Evolutionary conservation across 2,888 invertebrate species (phyloP), one percentile per base, ranked within the genome.

Genomic region (Marronus borbonicus): DNA sequence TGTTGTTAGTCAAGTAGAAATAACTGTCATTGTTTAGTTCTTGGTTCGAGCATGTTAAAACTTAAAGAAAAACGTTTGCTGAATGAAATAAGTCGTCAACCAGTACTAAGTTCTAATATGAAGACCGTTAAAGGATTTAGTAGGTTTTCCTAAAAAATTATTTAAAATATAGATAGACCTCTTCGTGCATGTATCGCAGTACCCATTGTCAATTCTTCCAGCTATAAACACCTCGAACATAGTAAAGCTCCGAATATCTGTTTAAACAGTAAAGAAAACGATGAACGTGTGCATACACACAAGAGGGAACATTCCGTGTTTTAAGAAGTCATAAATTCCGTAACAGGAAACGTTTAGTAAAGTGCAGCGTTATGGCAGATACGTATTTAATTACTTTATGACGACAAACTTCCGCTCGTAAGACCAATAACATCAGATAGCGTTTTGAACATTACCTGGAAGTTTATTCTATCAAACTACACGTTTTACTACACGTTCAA

Each of bases 371-470:
- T 12, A 24, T 20, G 24, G 14, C 24, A 68, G 68, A 12, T 20
- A 49, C 20, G 49, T 68, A 68, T 49, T 68, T 68, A 68, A 68
- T 68, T 68, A 68, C 49, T 68, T 68, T 68, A 68, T 68, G 68
- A 49, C 68, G 49, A 68, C 68, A 49, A 68, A 68, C 68, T 44
- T 39, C 66, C 44, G 24, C 68, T 68, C 68, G 7, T 49, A 68
- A 68, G 12, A 24, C 24, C 49, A 49, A 49, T 68, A 68, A 68
- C 8, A 14, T 68, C 5, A 20, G 24, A 14, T 49, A 68, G 44
- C 68, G 20, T 17, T 49, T 68, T 39, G 39, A 68, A 49, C 20
- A 68, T 68, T 68, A 49, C 49, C 44, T 68, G 49, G 39, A 65
- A 17, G 65, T 65, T 65, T 65, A 65, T 39, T 65, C 17, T 65